These are phyloP conservation scores for Rhynchonycteris naso DNA, from an alignment of 2,797 vertebrate genomes.

Conservation along the genomic window DNA sequence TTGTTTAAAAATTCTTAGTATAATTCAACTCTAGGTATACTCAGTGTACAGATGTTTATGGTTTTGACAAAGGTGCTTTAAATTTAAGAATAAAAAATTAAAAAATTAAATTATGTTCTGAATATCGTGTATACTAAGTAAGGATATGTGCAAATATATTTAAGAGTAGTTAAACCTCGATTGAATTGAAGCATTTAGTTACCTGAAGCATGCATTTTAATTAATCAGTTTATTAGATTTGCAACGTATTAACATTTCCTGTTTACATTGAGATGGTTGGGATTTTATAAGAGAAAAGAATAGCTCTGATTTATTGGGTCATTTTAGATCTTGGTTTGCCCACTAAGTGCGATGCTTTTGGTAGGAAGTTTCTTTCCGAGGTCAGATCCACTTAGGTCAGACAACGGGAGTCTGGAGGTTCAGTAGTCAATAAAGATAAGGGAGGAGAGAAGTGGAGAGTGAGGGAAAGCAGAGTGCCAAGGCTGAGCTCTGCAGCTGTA, in stretches of 20 bases:
- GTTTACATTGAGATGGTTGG: conserved; percentile 10
- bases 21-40: not conserved
- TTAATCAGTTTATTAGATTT: conserved; percentile 50
- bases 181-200: conserved; percentile 52
- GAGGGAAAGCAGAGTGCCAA: not conserved
- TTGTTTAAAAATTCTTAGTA: not conserved
- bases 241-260: not conserved
- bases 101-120: not conserved
- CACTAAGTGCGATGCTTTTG: not conserved
- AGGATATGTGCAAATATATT: not conserved
- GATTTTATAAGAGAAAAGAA: not conserved
- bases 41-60: not conserved
- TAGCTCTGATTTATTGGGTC: not conserved
- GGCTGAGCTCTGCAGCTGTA: not conserved
- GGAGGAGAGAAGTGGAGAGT: not conserved
- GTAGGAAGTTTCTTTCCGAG: not conserved
- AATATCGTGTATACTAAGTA: not conserved
- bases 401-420: not conserved
- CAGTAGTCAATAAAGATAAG: not conserved
- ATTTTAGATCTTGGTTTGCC: not conserved
- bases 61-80: not conserved
- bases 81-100: conserved; percentile 8
- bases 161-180: conserved; percentile 8
- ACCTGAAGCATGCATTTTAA: conserved; percentile 53
- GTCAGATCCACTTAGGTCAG: not conserved